A percentile compares a stretch with the other conserved stretches of the same genome.
These are phyloP conservation scores for Scleropages formosus DNA, from an alignment of 2,797 vertebrate genomes.

Conservation along the genomic window DNA sequence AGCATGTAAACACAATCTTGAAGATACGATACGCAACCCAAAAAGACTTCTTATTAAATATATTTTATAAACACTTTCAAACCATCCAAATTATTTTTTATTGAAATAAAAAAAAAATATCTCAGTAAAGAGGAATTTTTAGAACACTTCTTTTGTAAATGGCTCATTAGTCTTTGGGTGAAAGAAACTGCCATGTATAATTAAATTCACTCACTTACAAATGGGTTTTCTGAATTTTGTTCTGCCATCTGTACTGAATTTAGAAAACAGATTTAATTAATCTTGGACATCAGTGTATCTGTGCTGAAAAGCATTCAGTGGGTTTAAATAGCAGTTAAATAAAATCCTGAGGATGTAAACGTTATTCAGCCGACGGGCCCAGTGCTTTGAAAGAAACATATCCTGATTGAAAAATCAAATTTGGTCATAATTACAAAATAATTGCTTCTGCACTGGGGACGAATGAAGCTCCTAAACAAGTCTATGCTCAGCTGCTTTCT, in stretches of 20 bases:
- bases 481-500: background rate
- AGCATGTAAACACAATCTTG: no score
- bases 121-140: background rate
- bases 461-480: background rate
- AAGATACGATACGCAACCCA: no score
- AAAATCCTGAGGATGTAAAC: background rate
- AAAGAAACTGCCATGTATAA: no score
- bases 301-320: background rate
- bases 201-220: no score
- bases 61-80: no score
- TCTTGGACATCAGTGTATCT: background rate
- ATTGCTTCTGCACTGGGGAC: background rate
- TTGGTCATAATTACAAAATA: conserved; percentile 6
- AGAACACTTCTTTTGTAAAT: no score
- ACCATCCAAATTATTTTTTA: background rate
- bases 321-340: background rate
- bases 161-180: no score
- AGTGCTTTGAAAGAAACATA: background rate
- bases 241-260: background rate
- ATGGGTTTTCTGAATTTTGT: no score
- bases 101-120: background rate
- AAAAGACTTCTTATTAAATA: no score
- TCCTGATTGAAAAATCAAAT: conserved; percentile 19
- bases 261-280: background rate
- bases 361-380: background rate